Evolutionary conservation across 2,797 vertebrate genomes (phyloP).

Genomic region (Channallabes apus): DNA sequence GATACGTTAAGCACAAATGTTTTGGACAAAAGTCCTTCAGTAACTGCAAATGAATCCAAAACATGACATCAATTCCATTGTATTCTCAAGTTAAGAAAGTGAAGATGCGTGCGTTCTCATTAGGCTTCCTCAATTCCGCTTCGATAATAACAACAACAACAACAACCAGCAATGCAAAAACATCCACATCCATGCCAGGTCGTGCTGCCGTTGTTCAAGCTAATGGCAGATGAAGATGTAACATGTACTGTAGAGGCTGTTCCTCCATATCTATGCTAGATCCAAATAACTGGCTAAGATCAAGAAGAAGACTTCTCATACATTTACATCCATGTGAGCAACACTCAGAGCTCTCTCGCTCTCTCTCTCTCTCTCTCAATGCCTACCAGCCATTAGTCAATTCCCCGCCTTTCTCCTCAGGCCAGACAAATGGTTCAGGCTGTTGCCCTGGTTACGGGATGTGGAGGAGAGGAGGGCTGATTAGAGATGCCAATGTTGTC

Average conservation of each 20-base stretch:
- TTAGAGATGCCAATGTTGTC: slow-evolving; percentile 72
- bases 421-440: slow-evolving; percentile 59
- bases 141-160: no score
- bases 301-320: background rate
- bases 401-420: slow-evolving; percentile 52
- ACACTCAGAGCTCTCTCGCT: background rate
- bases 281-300: slow-evolving; percentile 5
- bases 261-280: background rate
- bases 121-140: background rate
- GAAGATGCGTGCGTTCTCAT: background rate
- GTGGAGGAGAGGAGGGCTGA: slow-evolving; percentile 60
- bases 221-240: background rate
- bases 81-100: background rate
- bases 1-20: background rate
- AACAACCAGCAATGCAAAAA: no score
- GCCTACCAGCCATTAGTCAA: slow-evolving; percentile 67
- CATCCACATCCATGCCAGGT: background rate
- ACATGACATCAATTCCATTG: background rate
- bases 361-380: slow-evolving; percentile 13
- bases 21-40: background rate
- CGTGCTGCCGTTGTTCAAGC: background rate
- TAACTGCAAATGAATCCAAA: background rate
- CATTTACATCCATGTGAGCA: background rate
- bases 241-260: background rate
- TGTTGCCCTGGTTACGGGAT: slow-evolving; percentile 76